Evolutionary conservation across 2,888 invertebrate genomes (phyloP), one percentile per base, ranked within the genome.

Genomic region (Pyrgus malvae): DNA sequence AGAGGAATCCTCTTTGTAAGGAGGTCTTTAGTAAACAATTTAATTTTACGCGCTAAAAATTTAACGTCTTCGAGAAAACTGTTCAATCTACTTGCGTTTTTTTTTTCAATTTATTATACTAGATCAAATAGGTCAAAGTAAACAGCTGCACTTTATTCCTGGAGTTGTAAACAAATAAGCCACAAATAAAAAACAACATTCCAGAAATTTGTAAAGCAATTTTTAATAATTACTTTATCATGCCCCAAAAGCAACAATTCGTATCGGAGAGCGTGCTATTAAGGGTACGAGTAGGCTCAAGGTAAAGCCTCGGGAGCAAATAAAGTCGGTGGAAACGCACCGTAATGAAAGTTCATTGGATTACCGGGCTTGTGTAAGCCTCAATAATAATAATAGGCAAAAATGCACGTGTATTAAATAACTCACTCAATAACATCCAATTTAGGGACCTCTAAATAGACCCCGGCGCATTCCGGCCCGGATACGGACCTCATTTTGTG

Each of bases 341-440:
- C 56, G 72, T 88, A 89, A 89, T 87, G 83, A 85, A 84, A 84
- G 76, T 85, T 83, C 84, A 89, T 89, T 87, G 89, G 90, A 90
- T 90, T 90, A 89, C 67, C 65, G 69, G 69, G 82, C 78, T 79
- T 80, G 78, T 67, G 64, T 76, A 79, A 78, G 78, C 86, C 79
- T 76, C 78, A 84, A 86, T 83, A 88, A 88, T 70, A 74, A 74
- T 87, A 86, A 87, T 84, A 87, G 85, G 80, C 85, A 84, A 87
- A 88, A 89, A 89, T 84, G 85, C 83, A 88, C 86, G 86, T 85
- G 69, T 79, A 82, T 84, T 83, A 85, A 87, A 88, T 89, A 90
- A 85, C 89, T 88, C 87, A 88, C 82, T 87, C 87, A 89, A 84
- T 86, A 80, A 76, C 74, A 76, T 81, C 77, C 80, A 81, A 83